Evolutionary conservation across 2,797 vertebrate genomes (phyloP), one percentile per base, ranked within the genome.

Genomic region (Anabas testudineus): DNA sequence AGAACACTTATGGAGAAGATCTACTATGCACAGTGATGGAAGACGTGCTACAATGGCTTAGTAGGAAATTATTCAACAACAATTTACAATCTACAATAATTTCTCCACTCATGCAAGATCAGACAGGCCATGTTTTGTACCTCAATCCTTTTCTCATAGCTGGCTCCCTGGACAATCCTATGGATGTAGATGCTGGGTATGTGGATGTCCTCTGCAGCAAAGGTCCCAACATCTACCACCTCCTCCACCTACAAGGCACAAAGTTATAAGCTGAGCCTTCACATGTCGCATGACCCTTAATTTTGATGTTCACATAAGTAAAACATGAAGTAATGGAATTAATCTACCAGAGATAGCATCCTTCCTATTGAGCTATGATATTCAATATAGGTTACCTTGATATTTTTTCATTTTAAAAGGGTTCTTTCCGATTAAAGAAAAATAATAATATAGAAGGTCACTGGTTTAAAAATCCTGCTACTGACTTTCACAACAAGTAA

Each of bases 91-190:
- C n/a, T n/a, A n/a, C n/a, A n/a, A 46, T n/a, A 36, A 49, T 37
- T 13, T 37, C 12, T 63, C 18, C n/a, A 54, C 56, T 60, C 7
- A 49, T 28, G 36, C 10, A 8, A 48, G 15, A 2, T 62, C 7
- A 58, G 15, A 21, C 22, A 26, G 9, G 28, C 7, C n/a, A 24
- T 1, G 4, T 34, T 74, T 46, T 84, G 81, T 93, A 99, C 98
- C 95, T 99, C 98, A 66, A 99, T 99, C 85, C 96, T 96, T 86
- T 99, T 99, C 86, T 99, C 96, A n/a, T 95, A 99, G 61, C 86
- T 81, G 28, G 83, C 88, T 71, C 98, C 98, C 70, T 96, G 88
- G 81, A 99, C 94, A 30, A 99, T 89, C 70, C 96, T 96, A 88
- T 99, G 94, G 28, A 99, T 90, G 19, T 98, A 99, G 81, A 99